Conservation (phyloP, 2,797 vertebrate genomes). For the Acrossocheilus fasciatus region DNA sequence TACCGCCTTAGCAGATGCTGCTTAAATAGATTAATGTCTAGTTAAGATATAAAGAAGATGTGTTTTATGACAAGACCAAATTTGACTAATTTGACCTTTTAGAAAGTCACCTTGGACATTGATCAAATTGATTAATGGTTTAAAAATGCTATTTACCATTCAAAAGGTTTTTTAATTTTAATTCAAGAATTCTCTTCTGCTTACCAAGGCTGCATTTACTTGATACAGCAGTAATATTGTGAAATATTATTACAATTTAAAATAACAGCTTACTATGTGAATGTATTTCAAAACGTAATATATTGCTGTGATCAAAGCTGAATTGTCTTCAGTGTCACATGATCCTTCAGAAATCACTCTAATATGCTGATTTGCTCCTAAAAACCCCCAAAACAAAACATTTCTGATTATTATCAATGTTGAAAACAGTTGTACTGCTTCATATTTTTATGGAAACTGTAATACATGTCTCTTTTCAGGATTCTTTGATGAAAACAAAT, state of each 20-base stretch:
- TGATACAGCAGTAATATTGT: background rate
- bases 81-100: background rate
- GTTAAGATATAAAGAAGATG: background rate
- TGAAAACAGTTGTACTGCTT: background rate
- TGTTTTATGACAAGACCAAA: background rate
- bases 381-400: no score
- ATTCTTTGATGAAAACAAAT: background rate
- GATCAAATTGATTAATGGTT: background rate
- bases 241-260: background rate
- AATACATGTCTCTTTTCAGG: background rate
- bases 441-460: background rate
- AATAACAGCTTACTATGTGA: background rate
- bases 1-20: background rate
- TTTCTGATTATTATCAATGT: background rate
- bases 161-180: background rate
- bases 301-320: background rate
- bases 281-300: background rate
- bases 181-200: background rate
- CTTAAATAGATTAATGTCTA: conserved; percentile 2
- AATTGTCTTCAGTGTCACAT: background rate
- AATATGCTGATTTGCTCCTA: background rate
- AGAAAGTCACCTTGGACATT: background rate
- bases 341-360: background rate
- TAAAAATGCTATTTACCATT: background rate
- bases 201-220: background rate